phyloP scores from a whole-genome alignment of 2,113 vertebrate genomes.

The Prochilodus magdalenae region DNA sequence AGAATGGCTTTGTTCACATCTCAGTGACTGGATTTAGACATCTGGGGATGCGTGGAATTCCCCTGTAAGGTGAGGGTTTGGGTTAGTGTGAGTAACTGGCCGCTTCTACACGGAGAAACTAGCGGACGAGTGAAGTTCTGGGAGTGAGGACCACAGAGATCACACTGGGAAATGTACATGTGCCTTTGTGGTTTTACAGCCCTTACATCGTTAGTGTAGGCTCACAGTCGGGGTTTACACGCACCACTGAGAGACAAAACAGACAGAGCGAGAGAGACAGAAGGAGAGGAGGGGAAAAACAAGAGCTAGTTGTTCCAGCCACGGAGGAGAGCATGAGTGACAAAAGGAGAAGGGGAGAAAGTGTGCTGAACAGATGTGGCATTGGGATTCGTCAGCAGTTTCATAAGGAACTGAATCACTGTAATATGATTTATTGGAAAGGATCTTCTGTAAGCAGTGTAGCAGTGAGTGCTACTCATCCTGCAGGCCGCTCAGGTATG shows the following conservation, averaged over 20 bases:
- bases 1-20: too few relatives aligned
- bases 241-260: neutral
- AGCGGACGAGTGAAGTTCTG: neutral
- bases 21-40: too few relatives aligned
- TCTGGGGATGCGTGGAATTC: too few relatives aligned
- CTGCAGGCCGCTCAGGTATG: too few relatives aligned
- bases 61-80: too few relatives aligned
- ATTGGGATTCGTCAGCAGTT: neutral
- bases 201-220: neutral
- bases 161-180: neutral
- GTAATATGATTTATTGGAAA: neutral
- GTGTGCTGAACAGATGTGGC: slow-evolving; percentile 31
- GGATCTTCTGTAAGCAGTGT: too few relatives aligned
- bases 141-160: neutral
- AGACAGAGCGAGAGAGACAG: neutral
- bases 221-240: neutral
- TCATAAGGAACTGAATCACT: neutral
- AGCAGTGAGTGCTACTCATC: too few relatives aligned
- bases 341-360: slow-evolving; percentile 24
- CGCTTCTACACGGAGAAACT: too few relatives aligned
- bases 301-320: slow-evolving; percentile 33
- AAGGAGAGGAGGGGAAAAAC: slow-evolving; percentile 28
- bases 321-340: slow-evolving; percentile 20
- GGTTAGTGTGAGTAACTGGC: too few relatives aligned
- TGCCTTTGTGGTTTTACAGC: neutral